Conservation (phyloP, 2,113 vertebrate genomes). For the Raja brachyura region DNA sequence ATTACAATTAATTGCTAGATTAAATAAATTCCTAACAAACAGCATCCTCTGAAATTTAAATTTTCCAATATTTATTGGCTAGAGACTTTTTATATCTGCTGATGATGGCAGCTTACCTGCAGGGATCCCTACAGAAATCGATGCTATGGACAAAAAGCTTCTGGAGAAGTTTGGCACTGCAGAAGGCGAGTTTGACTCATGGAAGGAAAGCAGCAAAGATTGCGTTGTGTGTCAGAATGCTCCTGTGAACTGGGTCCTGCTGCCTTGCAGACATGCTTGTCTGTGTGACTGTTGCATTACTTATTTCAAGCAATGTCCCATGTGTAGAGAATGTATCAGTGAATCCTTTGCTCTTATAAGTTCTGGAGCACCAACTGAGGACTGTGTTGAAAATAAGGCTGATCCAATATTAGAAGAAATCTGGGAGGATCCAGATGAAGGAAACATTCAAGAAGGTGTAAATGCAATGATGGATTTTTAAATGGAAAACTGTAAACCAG, state of each 20-base stretch:
- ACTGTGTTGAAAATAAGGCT: background rate
- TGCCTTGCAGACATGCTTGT: conserved; percentile 88
- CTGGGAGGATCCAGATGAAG: conserved; percentile 6
- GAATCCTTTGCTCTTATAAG: conserved; percentile 74
- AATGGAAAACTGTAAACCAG: background rate
- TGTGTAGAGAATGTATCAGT: conserved; percentile 80
- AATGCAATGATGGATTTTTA: background rate
- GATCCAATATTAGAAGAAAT: background rate
- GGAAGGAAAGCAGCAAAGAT: conserved; percentile 63
- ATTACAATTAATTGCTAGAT: too few relatives aligned
- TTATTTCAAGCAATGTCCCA: conserved; percentile 83
- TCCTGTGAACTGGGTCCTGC: conserved; percentile 76
- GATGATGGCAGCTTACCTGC: conserved; percentile 47
- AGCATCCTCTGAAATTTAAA: background rate
- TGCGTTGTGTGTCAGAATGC: conserved; percentile 92
- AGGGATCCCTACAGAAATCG: conserved; percentile 15
- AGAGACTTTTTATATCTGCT: conserved; percentile 95
- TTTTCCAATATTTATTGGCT: conserved; percentile 43
- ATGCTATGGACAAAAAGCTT: conserved; percentile 47
- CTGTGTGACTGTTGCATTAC: conserved; percentile 74
- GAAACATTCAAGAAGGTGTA: background rate
- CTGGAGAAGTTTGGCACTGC: conserved; percentile 54
- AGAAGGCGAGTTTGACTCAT: conserved; percentile 49
- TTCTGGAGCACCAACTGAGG: background rate
- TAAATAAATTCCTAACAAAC: too few relatives aligned